Evolutionary conservation across 1,140 invertebrate species (phyloP).

Genomic region (Papilio machaon): DNA sequence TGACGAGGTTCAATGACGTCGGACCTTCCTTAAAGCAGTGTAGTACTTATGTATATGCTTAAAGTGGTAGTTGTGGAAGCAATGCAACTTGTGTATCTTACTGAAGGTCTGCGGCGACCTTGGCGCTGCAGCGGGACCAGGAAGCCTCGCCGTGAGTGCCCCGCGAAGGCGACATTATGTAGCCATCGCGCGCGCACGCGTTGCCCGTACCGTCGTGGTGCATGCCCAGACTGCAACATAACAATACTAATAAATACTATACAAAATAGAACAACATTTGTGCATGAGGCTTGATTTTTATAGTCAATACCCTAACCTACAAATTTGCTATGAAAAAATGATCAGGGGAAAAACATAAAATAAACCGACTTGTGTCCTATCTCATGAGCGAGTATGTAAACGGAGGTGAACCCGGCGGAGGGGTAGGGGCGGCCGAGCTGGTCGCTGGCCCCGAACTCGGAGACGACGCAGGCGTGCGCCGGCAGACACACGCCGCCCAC

Average conservation of each 20-base stretch:
- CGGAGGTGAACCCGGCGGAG: slow-evolving; percentile 89
- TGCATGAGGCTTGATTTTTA: neutral
- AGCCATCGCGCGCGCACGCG: slow-evolving; percentile 87
- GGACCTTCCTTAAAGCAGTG: neutral
- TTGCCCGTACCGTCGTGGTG: slow-evolving; percentile 89
- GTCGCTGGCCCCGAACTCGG: slow-evolving; percentile 89
- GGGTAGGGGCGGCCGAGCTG: slow-evolving; percentile 87
- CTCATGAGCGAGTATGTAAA: slow-evolving; percentile 91
- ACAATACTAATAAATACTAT: neutral
- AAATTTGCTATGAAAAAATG: slow-evolving; percentile 4
- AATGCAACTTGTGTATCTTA: slow-evolving; percentile 43
- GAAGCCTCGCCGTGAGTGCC: slow-evolving; percentile 88
- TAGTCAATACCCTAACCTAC: neutral
- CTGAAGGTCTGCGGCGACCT: slow-evolving; percentile 81
- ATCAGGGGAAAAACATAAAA: slow-evolving; percentile 15
- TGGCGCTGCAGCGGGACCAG: slow-evolving; percentile 88
- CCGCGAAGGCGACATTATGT: slow-evolving; percentile 91
- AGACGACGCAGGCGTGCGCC: slow-evolving; percentile 88
- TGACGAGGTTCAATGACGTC: neutral
- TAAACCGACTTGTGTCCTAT: slow-evolving; percentile 90
- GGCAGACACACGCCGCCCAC: slow-evolving; percentile 89
- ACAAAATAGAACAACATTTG: neutral
- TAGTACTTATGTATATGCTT: no score
- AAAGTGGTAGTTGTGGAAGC: no score
- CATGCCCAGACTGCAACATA: slow-evolving; percentile 87